Evolutionary conservation across 2,888 invertebrate species (phyloP), one percentile per base, ranked within the genome.

Genomic region (Leuctra nigra): DNA sequence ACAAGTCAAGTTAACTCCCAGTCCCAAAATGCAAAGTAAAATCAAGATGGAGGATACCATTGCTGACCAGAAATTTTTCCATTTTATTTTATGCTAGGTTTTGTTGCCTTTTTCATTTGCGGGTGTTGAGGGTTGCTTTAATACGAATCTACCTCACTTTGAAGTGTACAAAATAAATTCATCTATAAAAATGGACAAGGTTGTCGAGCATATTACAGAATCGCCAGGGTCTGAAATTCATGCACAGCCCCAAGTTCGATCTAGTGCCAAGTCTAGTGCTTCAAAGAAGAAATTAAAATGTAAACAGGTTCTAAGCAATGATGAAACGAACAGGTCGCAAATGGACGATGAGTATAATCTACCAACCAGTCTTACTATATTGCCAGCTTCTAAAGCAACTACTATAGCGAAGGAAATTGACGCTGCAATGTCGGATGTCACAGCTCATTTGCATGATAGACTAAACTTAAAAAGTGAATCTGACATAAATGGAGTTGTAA

Each of bases 401-500:
- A 36, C 54, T 7, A 25, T 46, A 18, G 57, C 44, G 9, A 46
- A 57, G 41, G 53, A 53, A 13, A n/a, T n/a, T n/a, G 52, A 41
- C 33, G 39, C 50, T 52, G 38, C 25, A 9, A 39, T 38, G 35
- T 36, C 59, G 25, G 55, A 59, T 39, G 46, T 59, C 20, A 24
- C 62, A 36, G 24, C 61, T 39, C 57, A 56, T 14, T 47, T 62
- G 38, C 61, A 61, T 54, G 62, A 61, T 52, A 62, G 55, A 58
- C 56, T 61, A 36, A 57, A 56, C 52, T 54, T 61, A 29, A 59
- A 59, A 53, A 57, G 57, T 57, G 59, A 57, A 35, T n/a, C 55
- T 39, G 57, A 61, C 54, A 59, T 60, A n/a, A 62, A 61, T 53
- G 62, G 62, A 53, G 59, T 62, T 54, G 59, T 62, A 44, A 62